Evolutionary conservation across 2,888 invertebrate species (phyloP).

Genomic region (Branchellion lobata): DNA sequence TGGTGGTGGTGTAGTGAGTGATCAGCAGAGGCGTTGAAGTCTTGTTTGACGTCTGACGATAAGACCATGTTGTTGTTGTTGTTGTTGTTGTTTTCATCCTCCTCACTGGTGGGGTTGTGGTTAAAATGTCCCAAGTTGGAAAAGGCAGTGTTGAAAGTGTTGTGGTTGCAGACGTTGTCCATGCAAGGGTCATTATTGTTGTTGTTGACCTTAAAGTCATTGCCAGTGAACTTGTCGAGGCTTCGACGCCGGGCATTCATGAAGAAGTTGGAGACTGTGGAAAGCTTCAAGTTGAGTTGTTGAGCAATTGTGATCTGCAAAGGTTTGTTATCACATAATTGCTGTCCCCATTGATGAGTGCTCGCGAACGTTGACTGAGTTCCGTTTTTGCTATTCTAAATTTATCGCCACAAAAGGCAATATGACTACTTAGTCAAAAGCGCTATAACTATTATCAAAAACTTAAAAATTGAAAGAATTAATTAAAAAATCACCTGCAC

Average conservation of each 20-base stretch:
- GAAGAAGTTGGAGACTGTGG: constrained; percentile 98
- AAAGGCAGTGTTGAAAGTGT: not conserved
- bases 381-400: no score
- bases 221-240: constrained; percentile 78
- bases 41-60: no score
- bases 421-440: no score
- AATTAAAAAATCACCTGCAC: constrained; percentile 16
- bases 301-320: constrained; percentile 78
- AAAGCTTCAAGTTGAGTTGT: constrained; percentile 91
- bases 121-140: not conserved
- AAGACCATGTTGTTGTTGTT: no score
- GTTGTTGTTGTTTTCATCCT: no score
- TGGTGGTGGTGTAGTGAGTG: no score
- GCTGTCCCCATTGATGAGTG: constrained; percentile 90
- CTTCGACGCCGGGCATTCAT: constrained; percentile 94
- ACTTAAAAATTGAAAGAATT: constrained; percentile 9
- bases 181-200: not conserved
- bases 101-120: not conserved
- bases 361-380: no score
- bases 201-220: not conserved
- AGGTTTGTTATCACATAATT: not conserved
- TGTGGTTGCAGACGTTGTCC: constrained; percentile 1
- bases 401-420: no score
- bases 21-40: no score
- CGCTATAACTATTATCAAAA: no score